These are phyloP conservation scores for Umimayanthus kanabou DNA, from an alignment of 92 coral and sea anemone species.

Conservation along the genomic window DNA sequence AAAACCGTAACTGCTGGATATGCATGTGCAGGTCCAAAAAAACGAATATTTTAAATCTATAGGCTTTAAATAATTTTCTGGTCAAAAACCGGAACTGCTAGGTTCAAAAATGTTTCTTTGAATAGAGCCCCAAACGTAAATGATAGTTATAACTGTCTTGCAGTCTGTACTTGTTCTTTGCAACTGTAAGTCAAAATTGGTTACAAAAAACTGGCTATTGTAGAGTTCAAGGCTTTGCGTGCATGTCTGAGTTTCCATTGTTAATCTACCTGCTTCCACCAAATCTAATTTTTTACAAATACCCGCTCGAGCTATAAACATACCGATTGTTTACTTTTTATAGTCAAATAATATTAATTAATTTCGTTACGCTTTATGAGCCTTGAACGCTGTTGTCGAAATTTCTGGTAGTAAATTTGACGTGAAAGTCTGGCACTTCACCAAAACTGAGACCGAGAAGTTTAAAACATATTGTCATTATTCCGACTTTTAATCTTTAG, in stretches of 20 bases:
- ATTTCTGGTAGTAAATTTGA: not conserved
- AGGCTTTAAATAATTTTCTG: no score
- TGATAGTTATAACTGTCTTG: not conserved
- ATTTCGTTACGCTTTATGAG: not conserved
- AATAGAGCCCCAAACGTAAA: not conserved
- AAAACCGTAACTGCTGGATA: no score
- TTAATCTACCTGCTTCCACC: slow-evolving; percentile 3
- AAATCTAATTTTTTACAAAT: not conserved
- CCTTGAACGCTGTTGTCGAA: not conserved
- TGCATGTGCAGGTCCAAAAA: not conserved
- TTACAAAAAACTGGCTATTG: not conserved
- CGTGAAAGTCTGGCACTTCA: not conserved
- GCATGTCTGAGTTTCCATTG: not conserved
- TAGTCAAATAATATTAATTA: not conserved
- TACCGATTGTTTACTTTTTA: slow-evolving; percentile 27
- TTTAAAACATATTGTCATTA: not conserved
- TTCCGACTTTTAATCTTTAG: not conserved
- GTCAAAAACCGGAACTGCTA: no score
- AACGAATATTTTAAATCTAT: no score
- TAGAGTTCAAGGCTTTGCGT: no score
- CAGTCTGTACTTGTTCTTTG: no score
- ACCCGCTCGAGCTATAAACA: slow-evolving; percentile 15
- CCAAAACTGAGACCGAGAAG: not conserved
- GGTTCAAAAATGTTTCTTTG: no score
- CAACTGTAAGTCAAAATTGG: not conserved